phyloP scores from a whole-genome alignment of 2,888 invertebrate genomes.

The Drosophila mercatorum region DNA sequence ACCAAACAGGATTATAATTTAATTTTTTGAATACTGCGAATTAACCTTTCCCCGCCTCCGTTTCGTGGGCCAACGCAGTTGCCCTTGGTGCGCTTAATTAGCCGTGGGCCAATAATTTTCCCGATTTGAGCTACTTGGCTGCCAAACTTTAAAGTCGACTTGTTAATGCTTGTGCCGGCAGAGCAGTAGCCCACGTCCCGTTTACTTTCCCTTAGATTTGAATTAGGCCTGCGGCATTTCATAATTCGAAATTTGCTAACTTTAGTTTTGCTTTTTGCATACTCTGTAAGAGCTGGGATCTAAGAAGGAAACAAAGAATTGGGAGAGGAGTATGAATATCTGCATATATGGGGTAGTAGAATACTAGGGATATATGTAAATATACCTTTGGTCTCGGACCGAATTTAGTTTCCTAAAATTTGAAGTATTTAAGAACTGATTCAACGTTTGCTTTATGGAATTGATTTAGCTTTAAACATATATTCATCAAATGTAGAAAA shows the following conservation, averaged over 20 bases:
- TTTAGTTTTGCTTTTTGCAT: background rate
- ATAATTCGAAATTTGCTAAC: slow-evolving; percentile 12
- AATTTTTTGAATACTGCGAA: slow-evolving; percentile 26
- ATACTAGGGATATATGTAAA: too few species aligned
- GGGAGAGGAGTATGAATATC: too few species aligned
- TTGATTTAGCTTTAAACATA: too few species aligned
- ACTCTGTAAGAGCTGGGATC: background rate
- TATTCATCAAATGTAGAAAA: too few species aligned
- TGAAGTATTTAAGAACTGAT: too few species aligned
- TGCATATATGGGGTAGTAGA: too few species aligned
- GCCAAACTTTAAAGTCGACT: slow-evolving; percentile 37
- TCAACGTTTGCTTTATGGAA: too few species aligned
- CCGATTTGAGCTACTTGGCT: slow-evolving; percentile 38
- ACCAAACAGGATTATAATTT: slow-evolving; percentile 51
- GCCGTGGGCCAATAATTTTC: slow-evolving; percentile 47
- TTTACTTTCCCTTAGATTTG: slow-evolving; percentile 4
- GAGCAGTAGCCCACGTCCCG: background rate
- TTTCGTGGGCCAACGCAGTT: background rate
- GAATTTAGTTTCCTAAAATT: too few species aligned
- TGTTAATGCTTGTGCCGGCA: too few species aligned
- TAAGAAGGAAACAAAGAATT: too few species aligned
- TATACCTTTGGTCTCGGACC: too few species aligned
- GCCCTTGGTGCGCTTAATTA: slow-evolving; percentile 41
- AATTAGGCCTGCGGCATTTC: slow-evolving; percentile 10
- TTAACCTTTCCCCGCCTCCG: background rate